Conservation (phyloP, 2,888 invertebrate genomes). For the Zhuqinia jingwanae region DNA sequence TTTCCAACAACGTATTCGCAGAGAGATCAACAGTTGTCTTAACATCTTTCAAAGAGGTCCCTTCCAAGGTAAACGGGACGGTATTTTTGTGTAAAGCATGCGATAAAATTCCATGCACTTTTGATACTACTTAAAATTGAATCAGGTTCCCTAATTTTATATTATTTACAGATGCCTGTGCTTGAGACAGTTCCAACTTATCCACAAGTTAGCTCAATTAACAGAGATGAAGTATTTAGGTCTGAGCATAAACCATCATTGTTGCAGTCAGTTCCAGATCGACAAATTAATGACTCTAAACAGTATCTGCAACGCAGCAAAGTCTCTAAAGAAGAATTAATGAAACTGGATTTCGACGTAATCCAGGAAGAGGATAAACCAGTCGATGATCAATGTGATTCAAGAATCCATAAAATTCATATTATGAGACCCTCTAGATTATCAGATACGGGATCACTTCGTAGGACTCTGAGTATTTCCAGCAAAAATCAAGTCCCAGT, state of each 20-base stretch:
- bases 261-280: background rate
- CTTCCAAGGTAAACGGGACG: conserved; percentile 12
- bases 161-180: too few relatives aligned
- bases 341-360: conserved; percentile 27
- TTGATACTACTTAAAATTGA: too few relatives aligned
- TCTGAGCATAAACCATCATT: background rate
- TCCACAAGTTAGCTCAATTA: too few relatives aligned
- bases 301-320: conserved; percentile 26
- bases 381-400: background rate
- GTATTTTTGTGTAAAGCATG: background rate
- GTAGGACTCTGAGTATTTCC: background rate
- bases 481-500: conserved; percentile 38
- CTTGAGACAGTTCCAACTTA: too few relatives aligned
- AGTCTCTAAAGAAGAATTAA: conserved; percentile 43
- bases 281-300: background rate
- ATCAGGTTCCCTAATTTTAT: too few relatives aligned
- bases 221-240: too few relatives aligned
- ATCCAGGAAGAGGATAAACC: too few relatives aligned
- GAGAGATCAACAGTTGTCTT: background rate
- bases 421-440: background rate
- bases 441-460: background rate
- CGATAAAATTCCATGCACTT: too few relatives aligned
- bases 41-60: background rate
- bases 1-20: background rate
- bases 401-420: background rate